These are phyloP conservation scores for Sympetrum striolatum DNA, from an alignment of 2,888 invertebrate species.

Conservation along the genomic window DNA sequence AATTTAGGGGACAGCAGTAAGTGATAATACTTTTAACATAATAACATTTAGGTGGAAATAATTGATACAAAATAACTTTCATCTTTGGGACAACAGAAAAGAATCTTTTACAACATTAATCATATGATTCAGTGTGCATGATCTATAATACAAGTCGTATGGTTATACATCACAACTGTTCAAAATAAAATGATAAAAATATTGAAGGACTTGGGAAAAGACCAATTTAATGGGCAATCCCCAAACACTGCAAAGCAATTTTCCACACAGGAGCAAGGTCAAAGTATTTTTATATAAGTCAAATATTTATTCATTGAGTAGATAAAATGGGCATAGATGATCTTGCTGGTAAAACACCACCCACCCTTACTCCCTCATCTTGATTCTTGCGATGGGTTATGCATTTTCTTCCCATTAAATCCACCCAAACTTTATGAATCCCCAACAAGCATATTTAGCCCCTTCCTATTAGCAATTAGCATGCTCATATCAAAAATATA, in stretches of 20 bases:
- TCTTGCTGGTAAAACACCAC: constrained; percentile 12
- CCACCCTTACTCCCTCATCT: constrained; percentile 16
- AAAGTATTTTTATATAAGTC: background rate
- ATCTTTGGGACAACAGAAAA: background rate
- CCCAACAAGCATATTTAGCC: background rate
- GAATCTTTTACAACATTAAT: background rate
- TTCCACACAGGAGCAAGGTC: constrained; percentile 23
- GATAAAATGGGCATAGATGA: background rate
- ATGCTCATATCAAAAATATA: background rate
- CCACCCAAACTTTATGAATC: background rate
- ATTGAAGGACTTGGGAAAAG: constrained; percentile 35
- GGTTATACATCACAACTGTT: background rate
- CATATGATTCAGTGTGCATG: constrained; percentile 12
- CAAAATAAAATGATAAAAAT: background rate
- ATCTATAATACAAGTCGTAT: background rate
- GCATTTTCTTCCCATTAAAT: background rate
- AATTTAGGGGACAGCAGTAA: no score
- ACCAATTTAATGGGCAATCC: constrained; percentile 4
- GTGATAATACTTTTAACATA: background rate
- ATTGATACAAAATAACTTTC: background rate
- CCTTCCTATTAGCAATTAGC: background rate
- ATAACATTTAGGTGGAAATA: background rate
- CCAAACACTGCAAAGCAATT: constrained; percentile 20
- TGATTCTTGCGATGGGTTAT: background rate
- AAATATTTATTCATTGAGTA: background rate